Conservation (phyloP, 2,113 vertebrate species). For the Shinisaurus crocodilurus region DNA sequence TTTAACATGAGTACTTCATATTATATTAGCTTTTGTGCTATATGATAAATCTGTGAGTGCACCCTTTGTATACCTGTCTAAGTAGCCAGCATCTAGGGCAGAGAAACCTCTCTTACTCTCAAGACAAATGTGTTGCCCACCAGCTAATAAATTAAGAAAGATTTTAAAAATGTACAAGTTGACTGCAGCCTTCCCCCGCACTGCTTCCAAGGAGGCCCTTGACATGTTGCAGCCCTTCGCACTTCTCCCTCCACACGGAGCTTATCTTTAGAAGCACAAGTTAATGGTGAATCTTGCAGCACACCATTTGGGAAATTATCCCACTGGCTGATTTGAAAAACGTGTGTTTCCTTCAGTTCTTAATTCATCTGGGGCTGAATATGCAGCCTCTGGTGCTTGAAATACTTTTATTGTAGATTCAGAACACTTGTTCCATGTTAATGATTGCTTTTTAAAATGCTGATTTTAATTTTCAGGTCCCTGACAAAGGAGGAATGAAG, state of each 20-base stretch:
- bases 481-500: constrained; percentile 73
- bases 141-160: not conserved
- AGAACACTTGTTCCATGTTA: constrained; percentile 55
- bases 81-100: too few species aligned
- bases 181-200: not conserved
- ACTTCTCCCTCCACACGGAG: not conserved
- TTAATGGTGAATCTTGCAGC: constrained; percentile 3
- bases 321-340: constrained; percentile 38
- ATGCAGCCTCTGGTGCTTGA: constrained; percentile 48
- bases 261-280: not conserved
- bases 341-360: constrained; percentile 1
- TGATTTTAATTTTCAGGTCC: constrained; percentile 76
- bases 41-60: too few species aligned
- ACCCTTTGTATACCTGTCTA: not conserved
- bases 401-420: constrained; percentile 52
- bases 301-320: constrained; percentile 32
- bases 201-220: not conserved
- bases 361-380: constrained; percentile 44
- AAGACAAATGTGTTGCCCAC: not conserved
- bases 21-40: not conserved
- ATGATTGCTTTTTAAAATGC: constrained; percentile 58
- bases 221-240: not conserved
- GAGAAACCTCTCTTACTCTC: not conserved
- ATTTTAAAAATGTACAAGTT: not conserved
- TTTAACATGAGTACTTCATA: not conserved